Base-by-base conservation (phyloP, 2,888 invertebrate species). In the Hedya salicella region DNA sequence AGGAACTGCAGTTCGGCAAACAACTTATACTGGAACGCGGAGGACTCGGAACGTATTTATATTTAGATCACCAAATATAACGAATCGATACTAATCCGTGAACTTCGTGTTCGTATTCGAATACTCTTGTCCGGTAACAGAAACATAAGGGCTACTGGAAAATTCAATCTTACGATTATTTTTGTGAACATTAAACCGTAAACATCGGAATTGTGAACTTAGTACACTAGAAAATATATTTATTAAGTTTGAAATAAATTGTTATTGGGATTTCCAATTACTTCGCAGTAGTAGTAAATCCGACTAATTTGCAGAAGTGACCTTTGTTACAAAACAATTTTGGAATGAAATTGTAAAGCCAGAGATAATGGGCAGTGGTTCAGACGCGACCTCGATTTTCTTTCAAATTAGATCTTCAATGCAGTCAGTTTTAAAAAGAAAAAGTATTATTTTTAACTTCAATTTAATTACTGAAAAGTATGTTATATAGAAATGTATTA, bases 1-100 rank as follows among this genome's bases (percentile, higher is more conserved):
- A 82, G 80, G 75, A 81, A 85, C 76, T 81, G 75, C 75, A 74
- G 75, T 79, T 75, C 70, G 74, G 71, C 75, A 70, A 72, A 75
- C 75, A 75, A 75, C 70, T 70, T 63, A 61, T 69, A 61, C 68
- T 50, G 67, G 57, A 32, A 49, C 25, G 30, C 39, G 36, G 21
- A 42, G 39, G 17, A 56, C 56, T 17, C 46, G 17, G 19, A 6
- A 46, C 17, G n/a, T 17, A 32, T 32, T 32, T 57, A 25, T 16
- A 56, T 56, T 32, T 17, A 52, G 16, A 32, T 32, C 16, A 16
- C 13, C 32, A 52, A 19, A 52, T 36, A 44, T 30, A 44, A 11
- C 14, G 30, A 44, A 61, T 19, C 61, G 32, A 52, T 50, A 60
- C 30, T 39, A 49, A 17, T 25, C 25, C 11, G 21, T 42, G 14